These are phyloP conservation scores for Drosophila atripex DNA, from an alignment of 2,888 invertebrate genomes.

Conservation along the genomic window DNA sequence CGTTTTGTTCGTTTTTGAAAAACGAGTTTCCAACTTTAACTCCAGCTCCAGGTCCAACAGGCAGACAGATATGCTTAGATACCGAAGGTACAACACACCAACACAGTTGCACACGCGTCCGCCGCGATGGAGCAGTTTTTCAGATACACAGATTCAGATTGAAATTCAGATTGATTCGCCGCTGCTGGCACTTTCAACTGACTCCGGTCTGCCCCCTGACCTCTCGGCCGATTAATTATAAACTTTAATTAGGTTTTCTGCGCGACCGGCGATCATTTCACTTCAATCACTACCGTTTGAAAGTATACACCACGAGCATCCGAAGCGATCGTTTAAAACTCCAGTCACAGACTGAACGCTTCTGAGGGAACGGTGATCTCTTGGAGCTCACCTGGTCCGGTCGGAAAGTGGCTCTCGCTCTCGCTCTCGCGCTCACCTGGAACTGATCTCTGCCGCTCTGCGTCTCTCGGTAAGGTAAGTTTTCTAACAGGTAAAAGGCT, in stretches of 20 bases:
- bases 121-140: slow-evolving; percentile 4
- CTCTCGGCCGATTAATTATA: slow-evolving; percentile 28
- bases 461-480: slow-evolving; percentile 47
- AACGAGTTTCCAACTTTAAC: slow-evolving; percentile 76
- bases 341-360: slow-evolving; percentile 61
- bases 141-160: slow-evolving; percentile 7
- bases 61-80: slow-evolving; percentile 63
- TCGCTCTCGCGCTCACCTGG: slow-evolving; percentile 10
- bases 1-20: slow-evolving; percentile 52
- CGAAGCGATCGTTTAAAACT: slow-evolving; percentile 52
- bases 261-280: slow-evolving; percentile 14
- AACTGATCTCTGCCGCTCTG: not conserved
- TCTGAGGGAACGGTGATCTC: slow-evolving; percentile 6
- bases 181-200: slow-evolving; percentile 33
- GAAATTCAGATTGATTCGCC: slow-evolving; percentile 17
- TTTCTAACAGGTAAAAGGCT: slow-evolving; percentile 69
- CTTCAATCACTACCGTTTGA: slow-evolving; percentile 13
- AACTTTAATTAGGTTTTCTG: slow-evolving; percentile 36
- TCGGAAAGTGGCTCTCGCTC: slow-evolving; percentile 10
- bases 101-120: slow-evolving; percentile 6
- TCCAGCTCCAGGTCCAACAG: slow-evolving; percentile 33
- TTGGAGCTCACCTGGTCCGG: slow-evolving; percentile 5
- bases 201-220: slow-evolving; percentile 15
- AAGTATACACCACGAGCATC: not conserved
- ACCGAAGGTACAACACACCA: slow-evolving; percentile 69